Percentiles rank a stretch among this genome's conserved stretches.
phyloP scores from a whole-genome alignment of 2,113 vertebrate species.

The Melanerpes aurifrons region DNA sequence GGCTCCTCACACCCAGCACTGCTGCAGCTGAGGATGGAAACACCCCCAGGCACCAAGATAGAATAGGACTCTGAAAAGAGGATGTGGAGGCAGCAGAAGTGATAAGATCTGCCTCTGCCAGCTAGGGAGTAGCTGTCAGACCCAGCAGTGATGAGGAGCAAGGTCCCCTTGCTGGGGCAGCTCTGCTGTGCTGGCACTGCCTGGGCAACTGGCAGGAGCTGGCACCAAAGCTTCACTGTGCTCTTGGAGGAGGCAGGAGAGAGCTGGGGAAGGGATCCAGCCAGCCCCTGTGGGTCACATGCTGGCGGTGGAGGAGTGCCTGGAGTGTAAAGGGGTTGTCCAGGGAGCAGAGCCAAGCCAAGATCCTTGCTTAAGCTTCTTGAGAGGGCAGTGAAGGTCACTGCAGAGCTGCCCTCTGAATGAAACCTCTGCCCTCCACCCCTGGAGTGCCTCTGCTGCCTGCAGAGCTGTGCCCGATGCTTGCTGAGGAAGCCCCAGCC shows the following conservation, averaged over 20 bases:
- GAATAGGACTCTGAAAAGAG: neutral
- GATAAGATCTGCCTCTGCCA: neutral
- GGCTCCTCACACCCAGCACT: neutral
- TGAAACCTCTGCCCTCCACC: neutral
- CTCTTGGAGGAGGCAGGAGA: neutral
- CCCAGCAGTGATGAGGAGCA: neutral
- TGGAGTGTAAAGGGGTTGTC: neutral
- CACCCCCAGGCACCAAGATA: neutral
- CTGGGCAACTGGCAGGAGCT: neutral
- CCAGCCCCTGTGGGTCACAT: neutral
- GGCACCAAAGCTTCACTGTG: neutral
- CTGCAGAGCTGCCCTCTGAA: neutral
- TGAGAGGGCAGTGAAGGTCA: neutral
- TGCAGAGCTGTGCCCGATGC: rapidly evolving
- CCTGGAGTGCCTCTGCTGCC: neutral
- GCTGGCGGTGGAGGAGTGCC: neutral
- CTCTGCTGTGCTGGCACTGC: neutral
- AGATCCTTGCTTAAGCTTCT: neutral
- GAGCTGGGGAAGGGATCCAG: neutral
- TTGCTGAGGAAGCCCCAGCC: neutral
- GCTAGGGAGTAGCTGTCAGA: neutral
- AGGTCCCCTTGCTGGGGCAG: neutral
- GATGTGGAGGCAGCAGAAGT: neutral
- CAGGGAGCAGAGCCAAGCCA: neutral
- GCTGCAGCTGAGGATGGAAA: neutral